Evolutionary conservation across 37 sponge, comb jelly and placozoan species (phyloP).

Genomic region (Aphrocallistes beatrix): DNA sequence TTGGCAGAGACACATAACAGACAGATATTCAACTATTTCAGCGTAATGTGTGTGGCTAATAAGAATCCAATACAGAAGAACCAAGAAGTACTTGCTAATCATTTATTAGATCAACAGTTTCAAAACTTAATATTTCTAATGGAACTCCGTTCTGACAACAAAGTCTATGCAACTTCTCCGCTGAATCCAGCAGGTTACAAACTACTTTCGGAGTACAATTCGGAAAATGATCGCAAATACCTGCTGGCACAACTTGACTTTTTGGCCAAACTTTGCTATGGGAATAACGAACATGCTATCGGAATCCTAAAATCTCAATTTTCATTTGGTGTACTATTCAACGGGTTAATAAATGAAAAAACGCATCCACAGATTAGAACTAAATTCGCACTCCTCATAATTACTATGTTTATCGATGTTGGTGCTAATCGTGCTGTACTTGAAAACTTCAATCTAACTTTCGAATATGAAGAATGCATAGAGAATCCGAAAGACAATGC

Average conservation of each 20-base stretch:
- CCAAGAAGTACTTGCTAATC: background rate
- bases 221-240: no score
- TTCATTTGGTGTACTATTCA: background rate
- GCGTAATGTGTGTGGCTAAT: background rate
- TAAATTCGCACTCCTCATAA: background rate
- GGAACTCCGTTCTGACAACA: background rate
- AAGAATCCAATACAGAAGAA: background rate
- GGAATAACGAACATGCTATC: background rate
- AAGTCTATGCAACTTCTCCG: background rate
- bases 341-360: background rate
- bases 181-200: background rate
- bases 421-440: conserved; percentile 39
- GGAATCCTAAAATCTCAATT: background rate
- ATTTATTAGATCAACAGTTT: background rate
- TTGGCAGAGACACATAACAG: background rate
- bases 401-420: conserved; percentile 38
- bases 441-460: conserved; percentile 38
- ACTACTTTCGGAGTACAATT: background rate
- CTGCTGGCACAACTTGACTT: background rate
- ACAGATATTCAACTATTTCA: background rate
- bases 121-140: background rate
- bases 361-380: background rate
- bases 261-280: background rate
- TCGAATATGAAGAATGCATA: conserved; percentile 17
- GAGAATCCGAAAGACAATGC: conserved; percentile 17